Evolutionary conservation across 1,140 invertebrate genomes (phyloP), one percentile per base, ranked within the genome.

Genomic region (Temnothorax longispinosus): DNA sequence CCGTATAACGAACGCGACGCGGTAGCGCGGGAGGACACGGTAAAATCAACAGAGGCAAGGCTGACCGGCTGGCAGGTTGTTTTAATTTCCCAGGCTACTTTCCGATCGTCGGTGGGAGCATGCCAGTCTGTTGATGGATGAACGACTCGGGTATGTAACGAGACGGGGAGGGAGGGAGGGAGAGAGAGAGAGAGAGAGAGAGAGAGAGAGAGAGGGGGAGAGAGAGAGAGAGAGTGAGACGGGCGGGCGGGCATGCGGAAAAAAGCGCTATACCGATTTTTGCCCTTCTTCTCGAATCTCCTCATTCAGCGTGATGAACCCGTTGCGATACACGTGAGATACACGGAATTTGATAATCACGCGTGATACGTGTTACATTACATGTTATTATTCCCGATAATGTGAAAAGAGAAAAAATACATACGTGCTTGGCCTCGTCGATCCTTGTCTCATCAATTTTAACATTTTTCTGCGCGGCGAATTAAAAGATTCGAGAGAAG

Each of bases 71-170:
- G 93, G 80, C 84, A 82, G 93, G 65, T 91, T 94, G 93, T 93
- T 94, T 94, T 94, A 94, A 93, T 94, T 94, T 94, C 92, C 91
- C 94, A 94, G 93, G 91, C 90, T 89, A 84, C 89, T 88, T 87
- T 87, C 87, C 85, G 86, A 89, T 91, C 90, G 84, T 85, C 76
- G 88, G 77, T 89, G 89, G 82, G 87, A 91, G 78, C 75, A 71
- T 71, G 62, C 54, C 77, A 77, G 75, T 41, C 87, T 77, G 78
- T 86, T 92, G 88, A 92, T 85, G 87, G 91, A 93, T 91, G 90
- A 85, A 89, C 88, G 85, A 88, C 75, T 88, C 86, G 85, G 52
- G 0, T 88, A 86, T n/a, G 67, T 41, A 86, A 58, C 69, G 64
- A 38, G 27, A 47, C 44, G 10, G 38, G 11, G 38, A 5, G 4